A percentile compares a stretch with the other conserved stretches of the same genome.
phyloP scores from a whole-genome alignment of 2,888 invertebrate genomes.

The Zhuqinia jingwanae region DNA sequence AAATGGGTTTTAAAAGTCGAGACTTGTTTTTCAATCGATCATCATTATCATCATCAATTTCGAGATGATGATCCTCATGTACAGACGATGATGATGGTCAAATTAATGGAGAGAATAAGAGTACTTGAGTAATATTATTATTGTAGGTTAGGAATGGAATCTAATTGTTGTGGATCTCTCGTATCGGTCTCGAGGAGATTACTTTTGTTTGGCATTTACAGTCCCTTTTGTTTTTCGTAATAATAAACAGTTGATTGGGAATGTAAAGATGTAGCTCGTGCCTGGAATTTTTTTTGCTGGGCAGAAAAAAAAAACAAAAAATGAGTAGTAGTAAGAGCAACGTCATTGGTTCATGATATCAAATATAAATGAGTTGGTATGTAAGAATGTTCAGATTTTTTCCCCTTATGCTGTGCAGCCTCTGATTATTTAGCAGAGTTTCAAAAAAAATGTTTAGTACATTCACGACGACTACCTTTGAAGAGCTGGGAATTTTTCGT shows the following conservation, averaged over 20 bases:
- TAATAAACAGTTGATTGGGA: constrained; percentile 18
- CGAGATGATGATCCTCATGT: too few relatives aligned
- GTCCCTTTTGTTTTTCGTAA: constrained; percentile 15
- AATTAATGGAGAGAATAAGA: not conserved
- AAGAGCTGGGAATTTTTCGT: constrained; percentile 2
- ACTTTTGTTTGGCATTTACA: constrained; percentile 4
- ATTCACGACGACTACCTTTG: not conserved
- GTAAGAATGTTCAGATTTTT: not conserved
- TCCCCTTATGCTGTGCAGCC: not conserved
- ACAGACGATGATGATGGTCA: constrained; percentile 1
- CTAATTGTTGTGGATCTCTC: constrained; percentile 18
- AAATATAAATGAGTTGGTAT: too few relatives aligned
- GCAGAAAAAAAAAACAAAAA: not conserved
- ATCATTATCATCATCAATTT: constrained; percentile 52
- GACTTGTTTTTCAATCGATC: constrained; percentile 61
- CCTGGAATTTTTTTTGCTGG: constrained; percentile 55
- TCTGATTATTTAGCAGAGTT: not conserved
- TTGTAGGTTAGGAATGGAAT: constrained; percentile 42
- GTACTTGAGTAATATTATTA: constrained; percentile 36
- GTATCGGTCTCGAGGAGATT: constrained; percentile 34
- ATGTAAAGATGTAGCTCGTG: constrained; percentile 41
- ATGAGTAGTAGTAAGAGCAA: too few relatives aligned
- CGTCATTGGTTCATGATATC: not conserved
- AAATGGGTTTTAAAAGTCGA: constrained; percentile 46
- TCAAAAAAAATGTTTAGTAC: not conserved